Evolutionary conservation across 2,113 vertebrate genomes (phyloP).

Genomic region (Electrona antarctica): DNA sequence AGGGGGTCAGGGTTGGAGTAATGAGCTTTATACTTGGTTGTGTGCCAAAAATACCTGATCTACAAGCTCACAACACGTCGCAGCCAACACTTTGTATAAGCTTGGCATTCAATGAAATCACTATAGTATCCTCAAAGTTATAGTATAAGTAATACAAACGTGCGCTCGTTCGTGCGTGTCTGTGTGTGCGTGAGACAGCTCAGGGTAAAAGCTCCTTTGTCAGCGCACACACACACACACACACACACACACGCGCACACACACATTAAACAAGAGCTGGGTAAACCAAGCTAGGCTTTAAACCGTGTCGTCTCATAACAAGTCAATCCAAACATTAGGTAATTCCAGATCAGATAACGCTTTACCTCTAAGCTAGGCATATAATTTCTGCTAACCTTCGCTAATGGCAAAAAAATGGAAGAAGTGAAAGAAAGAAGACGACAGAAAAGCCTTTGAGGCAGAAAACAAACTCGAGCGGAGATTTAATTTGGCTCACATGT

Average conservation of each 20-base stretch:
- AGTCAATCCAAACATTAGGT: conserved; percentile 12
- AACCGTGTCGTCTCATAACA: conserved; percentile 6
- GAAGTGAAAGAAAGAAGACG: not conserved
- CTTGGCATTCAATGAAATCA: too few relatives aligned
- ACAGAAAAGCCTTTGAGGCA: conserved; percentile 45
- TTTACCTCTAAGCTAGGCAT: conserved; percentile 48
- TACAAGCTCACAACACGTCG: too few relatives aligned
- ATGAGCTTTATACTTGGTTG: too few relatives aligned
- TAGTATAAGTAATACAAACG: too few relatives aligned
- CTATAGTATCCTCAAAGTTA: too few relatives aligned
- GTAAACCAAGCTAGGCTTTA: not conserved
- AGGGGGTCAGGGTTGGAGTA: too few relatives aligned
- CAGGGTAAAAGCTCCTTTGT: too few relatives aligned
- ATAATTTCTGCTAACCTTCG: conserved; percentile 55
- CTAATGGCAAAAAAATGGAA: conserved; percentile 28
- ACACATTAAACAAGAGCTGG: conserved; percentile 26
- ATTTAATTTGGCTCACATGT: conserved; percentile 63
- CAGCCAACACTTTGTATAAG: too few relatives aligned
- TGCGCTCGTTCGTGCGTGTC: not conserved
- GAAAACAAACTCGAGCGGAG: conserved; percentile 53
- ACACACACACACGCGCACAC: conserved; percentile 5
- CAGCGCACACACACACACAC: not conserved
- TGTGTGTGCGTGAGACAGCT: not conserved
- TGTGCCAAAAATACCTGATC: too few relatives aligned
- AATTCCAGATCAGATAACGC: conserved; percentile 51